Conservation (phyloP, 1,140 invertebrate species). For the Rhyacophila brunnea region DNA sequence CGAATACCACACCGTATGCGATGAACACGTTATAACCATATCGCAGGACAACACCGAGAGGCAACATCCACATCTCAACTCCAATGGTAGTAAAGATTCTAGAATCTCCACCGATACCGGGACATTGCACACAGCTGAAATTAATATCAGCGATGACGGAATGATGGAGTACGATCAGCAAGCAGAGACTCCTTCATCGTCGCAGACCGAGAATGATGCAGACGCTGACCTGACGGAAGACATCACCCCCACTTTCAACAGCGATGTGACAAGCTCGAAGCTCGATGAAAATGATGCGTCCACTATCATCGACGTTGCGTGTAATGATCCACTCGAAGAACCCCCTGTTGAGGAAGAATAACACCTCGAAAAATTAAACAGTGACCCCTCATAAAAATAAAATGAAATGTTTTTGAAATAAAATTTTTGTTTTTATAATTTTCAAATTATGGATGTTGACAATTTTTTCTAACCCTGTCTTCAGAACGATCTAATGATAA, state of each 20-base stretch:
- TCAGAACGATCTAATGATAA: no score
- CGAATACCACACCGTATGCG: constrained; percentile 33
- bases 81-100: constrained; percentile 25
- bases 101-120: constrained; percentile 29
- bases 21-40: constrained; percentile 16
- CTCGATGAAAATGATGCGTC: constrained; percentile 31
- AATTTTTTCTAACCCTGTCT: no score
- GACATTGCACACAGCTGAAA: constrained; percentile 30
- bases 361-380: no score
- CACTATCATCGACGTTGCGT: constrained; percentile 27
- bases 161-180: constrained; percentile 25
- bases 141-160: constrained; percentile 29
- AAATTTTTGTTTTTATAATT: no score
- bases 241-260: constrained; percentile 24
- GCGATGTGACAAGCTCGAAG: constrained; percentile 20
- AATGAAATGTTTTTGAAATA: no score
- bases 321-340: constrained; percentile 1
- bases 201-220: constrained; percentile 28
- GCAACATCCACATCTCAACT: constrained; percentile 7
- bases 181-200: constrained; percentile 22
- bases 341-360: neutral
- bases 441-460: no score
- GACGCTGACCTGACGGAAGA: constrained; percentile 27
- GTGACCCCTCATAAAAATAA: no score
- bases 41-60: neutral